These are phyloP conservation scores for Yponomeuta plumbellus DNA, from an alignment of 2,888 invertebrate genomes.

Conservation along the genomic window DNA sequence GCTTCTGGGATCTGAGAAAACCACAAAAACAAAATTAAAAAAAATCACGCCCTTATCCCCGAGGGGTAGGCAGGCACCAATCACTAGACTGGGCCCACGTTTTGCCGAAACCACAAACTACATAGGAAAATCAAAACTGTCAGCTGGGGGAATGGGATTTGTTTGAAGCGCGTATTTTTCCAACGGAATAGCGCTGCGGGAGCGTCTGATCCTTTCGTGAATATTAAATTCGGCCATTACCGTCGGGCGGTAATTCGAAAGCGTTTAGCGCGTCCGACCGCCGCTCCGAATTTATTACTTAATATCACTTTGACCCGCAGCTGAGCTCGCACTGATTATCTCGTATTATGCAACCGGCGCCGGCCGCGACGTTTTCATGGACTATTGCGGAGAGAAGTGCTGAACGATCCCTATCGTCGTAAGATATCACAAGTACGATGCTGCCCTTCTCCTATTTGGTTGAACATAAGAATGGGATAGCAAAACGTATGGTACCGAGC, in stretches of 20 bases:
- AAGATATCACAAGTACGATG: background rate
- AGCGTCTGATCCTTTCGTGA: constrained; percentile 48
- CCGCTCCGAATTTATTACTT: constrained; percentile 51
- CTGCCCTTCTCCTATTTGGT: background rate
- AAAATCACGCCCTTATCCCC: no score
- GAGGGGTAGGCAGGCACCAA: no score
- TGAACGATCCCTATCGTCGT: background rate
- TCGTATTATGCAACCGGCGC: constrained; percentile 9
- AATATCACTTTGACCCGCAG: constrained; percentile 46
- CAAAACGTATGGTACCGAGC: no score
- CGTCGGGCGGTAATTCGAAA: constrained; percentile 51
- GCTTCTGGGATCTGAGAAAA: no score
- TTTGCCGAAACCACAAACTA: no score
- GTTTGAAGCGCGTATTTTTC: background rate
- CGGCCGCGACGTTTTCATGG: background rate
- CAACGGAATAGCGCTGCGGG: constrained; percentile 17
- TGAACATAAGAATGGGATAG: background rate
- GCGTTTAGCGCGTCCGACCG: constrained; percentile 48
- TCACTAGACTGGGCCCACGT: no score
- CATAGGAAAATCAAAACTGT: background rate
- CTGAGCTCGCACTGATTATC: constrained; percentile 19
- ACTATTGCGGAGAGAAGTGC: background rate
- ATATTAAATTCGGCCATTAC: constrained; percentile 65
- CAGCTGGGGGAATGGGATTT: background rate
- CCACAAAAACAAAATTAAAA: no score